Evolutionary conservation across 1,140 invertebrate species (phyloP), one percentile per base, ranked within the genome.

Genomic region (Drosophila pruinosa): DNA sequence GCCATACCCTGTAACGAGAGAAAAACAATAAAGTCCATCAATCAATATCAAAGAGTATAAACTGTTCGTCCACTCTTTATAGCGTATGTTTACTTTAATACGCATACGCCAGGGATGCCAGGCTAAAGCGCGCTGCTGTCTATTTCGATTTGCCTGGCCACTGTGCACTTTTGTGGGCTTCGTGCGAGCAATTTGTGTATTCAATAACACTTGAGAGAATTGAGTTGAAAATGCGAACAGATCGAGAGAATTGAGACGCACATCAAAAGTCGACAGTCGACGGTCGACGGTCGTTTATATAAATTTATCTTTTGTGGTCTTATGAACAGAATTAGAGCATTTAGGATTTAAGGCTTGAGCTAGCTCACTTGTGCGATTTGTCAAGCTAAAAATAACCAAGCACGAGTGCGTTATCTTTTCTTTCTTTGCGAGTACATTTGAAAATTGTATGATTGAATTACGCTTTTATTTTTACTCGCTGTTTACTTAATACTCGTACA

Each of bases 291-390:
- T 8, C 15, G 15, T 58, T 39, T 56, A 21, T 53, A 58, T 57
- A 77, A 88, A 86, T 81, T 86, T 61, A 78, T 79, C 81, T 86
- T 88, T 86, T 86, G 82, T 86, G 38, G 53, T 52, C 77, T 65
- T 57, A 61, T 70, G 19, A 64, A 48, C 50, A n/a, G 45, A 70
- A 70, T 74, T 70, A 57, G 71, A 50, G 52, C 65, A 68, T 62
- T 50, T 43, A 52, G 50, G 56, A 67, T 48, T 72, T 72, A 67
- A 48, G 54, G 61, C 62, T 64, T 71, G 50, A 24, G 34, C 24
- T 34, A 10, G 10, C 31, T 34, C 10, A 48, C 45, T 53, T 50
- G 41, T 64, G 53, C 62, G 63, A 36, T 68, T 59, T 36, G 39
- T 48, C 38, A 47, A n/a, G 14, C 63, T 68, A 61, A 43, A 68